Evolutionary conservation across 2,797 vertebrate genomes (phyloP), one percentile per base, ranked within the genome.

Genomic region (Propithecus perrieri): DNA sequence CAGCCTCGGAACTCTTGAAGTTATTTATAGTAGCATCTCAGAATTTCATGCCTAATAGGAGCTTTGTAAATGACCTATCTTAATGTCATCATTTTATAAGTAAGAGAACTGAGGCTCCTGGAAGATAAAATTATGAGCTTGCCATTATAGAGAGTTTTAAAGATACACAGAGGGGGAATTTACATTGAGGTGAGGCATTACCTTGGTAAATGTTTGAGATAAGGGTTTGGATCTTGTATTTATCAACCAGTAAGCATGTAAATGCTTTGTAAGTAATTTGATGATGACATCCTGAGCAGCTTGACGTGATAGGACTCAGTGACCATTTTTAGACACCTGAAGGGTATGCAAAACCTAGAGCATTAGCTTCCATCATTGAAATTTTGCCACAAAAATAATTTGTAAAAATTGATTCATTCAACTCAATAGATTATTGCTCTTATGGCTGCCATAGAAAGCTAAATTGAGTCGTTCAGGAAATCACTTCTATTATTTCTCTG

Each of bases 11-110:
- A 92, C 26, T 50, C 72, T 92, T 86, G 8, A 76, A 86, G 69
- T 93, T 84, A 24, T n/a, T 92, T 94, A 67, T 43, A 89, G 30
- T 30, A 74, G 38, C 65, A 94, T 85, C 38, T 85, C 79, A 79
- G 41, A 90, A 88, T 50, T 93, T 84, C 15, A n/a, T 67, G 53
- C 59, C 22, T 50, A 50, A 17, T 43, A 91, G n/a, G 15, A 93
- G 9, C 33, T 89, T 90, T 92, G 50, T 61, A 94, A 94, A 41
- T 41, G 8, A 84, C 35, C 41, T 81, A 7, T 95, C 72, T 94
- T 89, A 91, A 83, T 87, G 85, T 48, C 7, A 22, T 78, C 22
- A 35, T 92, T 89, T 89, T 50, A 41, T 88, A 94, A 38, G 9
- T 89, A 63, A 76, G 57, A 89, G 93, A 86, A 75, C 4, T 30